phyloP scores from a whole-genome alignment of 2,113 vertebrate genomes.

The Hemiprocne comata region DNA sequence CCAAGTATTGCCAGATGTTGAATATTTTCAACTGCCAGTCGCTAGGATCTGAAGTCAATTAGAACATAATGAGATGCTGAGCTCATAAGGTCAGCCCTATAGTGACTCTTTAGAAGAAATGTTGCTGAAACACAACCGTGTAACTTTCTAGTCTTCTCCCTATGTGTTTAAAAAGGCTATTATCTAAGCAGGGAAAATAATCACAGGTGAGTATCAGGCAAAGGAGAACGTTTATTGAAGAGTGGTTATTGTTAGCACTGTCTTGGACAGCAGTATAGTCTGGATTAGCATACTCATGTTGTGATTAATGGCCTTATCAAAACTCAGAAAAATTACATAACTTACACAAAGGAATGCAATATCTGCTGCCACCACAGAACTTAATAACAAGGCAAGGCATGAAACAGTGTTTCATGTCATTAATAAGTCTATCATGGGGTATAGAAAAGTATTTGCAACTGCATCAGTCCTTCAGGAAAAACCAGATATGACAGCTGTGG shows the following conservation, averaged over 20 bases:
- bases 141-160: background rate
- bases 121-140: background rate
- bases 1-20: background rate
- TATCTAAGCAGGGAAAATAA: background rate
- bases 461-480: constrained; percentile 12
- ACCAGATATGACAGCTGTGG: background rate
- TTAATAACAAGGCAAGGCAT: constrained; percentile 27
- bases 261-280: background rate
- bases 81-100: background rate
- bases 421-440: constrained; percentile 22
- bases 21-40: background rate
- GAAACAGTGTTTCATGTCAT: constrained; percentile 6
- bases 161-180: background rate
- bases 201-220: background rate
- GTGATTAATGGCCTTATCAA: constrained; percentile 39
- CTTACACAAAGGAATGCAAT: constrained; percentile 33
- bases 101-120: background rate
- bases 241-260: background rate
- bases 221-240: background rate
- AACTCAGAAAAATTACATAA: constrained; percentile 8
- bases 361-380: background rate
- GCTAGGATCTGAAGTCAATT: background rate
- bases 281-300: background rate
- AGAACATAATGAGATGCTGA: background rate
- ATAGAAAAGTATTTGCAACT: background rate